Evolutionary conservation across 2,797 vertebrate species (phyloP).

Genomic region (Danio albolineatus): DNA sequence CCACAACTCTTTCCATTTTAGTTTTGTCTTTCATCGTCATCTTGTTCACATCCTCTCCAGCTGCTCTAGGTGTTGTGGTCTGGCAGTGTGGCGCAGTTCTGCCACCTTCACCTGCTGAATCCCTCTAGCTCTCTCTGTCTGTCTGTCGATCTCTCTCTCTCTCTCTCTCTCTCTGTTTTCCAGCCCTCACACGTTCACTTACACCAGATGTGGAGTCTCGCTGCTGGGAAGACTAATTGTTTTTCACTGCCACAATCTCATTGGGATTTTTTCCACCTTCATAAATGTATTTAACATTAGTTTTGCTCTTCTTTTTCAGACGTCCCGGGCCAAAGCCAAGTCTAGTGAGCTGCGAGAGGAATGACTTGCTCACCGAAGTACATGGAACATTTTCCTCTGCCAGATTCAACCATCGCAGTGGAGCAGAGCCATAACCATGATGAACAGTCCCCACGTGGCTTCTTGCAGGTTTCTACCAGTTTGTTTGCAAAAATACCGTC

Average conservation of each 20-base stretch:
- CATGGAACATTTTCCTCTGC: conserved; percentile 64
- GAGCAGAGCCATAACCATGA: conserved; percentile 65
- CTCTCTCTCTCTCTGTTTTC: conserved; percentile 69
- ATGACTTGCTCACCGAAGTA: conserved; percentile 57
- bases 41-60: background rate
- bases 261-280: conserved; percentile 8
- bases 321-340: conserved; percentile 31
- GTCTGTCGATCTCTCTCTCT: too few relatives aligned
- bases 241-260: conserved; percentile 83
- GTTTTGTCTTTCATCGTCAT: background rate
- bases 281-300: conserved; percentile 55
- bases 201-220: conserved; percentile 90
- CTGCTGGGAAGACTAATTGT: conserved; percentile 87
- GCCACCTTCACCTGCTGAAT: conserved; percentile 86
- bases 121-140: conserved; percentile 6
- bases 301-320: conserved; percentile 85
- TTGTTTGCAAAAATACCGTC: conserved; percentile 26
- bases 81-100: conserved; percentile 46
- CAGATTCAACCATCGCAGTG: conserved; percentile 55
- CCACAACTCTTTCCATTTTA: background rate
- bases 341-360: conserved; percentile 15
- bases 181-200: conserved; percentile 75
- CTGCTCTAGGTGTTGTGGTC: background rate
- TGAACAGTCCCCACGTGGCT: conserved; percentile 59
- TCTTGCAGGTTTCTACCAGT: conserved; percentile 46